Conservation (phyloP, 1,140 invertebrate genomes). For the Drusus annulatus region DNA sequence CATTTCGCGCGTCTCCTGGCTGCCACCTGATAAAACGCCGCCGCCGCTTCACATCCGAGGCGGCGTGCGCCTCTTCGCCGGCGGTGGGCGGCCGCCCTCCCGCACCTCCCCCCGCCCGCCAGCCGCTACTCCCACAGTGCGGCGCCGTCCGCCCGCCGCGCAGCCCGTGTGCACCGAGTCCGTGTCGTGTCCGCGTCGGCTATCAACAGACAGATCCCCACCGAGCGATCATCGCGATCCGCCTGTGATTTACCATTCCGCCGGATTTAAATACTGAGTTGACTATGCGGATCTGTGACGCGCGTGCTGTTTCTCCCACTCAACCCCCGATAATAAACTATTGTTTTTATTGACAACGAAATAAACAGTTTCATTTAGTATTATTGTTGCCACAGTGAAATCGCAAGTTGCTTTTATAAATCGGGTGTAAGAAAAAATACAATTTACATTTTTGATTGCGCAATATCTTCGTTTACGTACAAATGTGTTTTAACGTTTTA, state of each 20-base stretch:
- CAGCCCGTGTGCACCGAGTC: constrained; percentile 5
- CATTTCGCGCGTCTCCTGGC: constrained; percentile 43
- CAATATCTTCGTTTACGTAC: too few relatives aligned
- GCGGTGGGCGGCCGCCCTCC: constrained; percentile 4
- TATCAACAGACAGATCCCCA: background rate
- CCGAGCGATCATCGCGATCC: background rate
- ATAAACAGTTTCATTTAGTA: background rate
- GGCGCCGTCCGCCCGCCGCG: constrained; percentile 42
- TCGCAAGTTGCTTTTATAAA: background rate
- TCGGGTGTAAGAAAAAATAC: background rate
- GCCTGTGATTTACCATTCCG: background rate
- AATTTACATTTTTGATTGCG: too few relatives aligned
- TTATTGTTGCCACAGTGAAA: constrained; percentile 2
- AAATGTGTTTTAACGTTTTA: too few relatives aligned
- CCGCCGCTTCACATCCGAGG: constrained; percentile 10
- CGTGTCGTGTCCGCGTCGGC: background rate
- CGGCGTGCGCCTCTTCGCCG: constrained; percentile 14
- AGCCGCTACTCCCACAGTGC: constrained; percentile 3
- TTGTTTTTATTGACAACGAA: background rate
- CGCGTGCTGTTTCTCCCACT: constrained; percentile 11
- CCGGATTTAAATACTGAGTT: background rate
- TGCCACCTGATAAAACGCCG: constrained; percentile 44
- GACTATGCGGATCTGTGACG: constrained; percentile 27
- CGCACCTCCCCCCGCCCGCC: background rate
- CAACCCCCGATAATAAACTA: too few relatives aligned